phyloP scores from a whole-genome alignment of 1,140 invertebrate species.

The Babylonia areolata region DNA sequence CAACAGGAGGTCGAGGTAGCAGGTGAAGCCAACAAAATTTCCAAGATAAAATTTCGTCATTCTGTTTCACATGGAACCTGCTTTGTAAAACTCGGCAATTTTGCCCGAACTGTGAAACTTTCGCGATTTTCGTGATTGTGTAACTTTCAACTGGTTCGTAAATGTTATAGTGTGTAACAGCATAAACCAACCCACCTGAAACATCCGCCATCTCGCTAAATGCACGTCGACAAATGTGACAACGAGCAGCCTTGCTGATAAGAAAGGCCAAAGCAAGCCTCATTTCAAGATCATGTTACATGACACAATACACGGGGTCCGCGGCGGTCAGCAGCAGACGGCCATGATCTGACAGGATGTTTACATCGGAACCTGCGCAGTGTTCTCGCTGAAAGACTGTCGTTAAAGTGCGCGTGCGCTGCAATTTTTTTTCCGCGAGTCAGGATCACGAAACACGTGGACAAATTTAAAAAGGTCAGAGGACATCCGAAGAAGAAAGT shows the following conservation, averaged over 20 bases:
- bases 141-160: too few relatives aligned
- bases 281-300: not conserved
- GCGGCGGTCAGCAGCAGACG: constrained; percentile 9
- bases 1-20: too few relatives aligned
- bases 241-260: not conserved
- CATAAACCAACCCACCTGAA: not conserved
- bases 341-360: not conserved
- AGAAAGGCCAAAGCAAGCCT: constrained; percentile 1
- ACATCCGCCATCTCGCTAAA: not conserved
- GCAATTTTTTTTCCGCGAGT: not conserved
- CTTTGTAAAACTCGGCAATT: too few relatives aligned
- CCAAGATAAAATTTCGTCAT: too few relatives aligned
- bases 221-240: not conserved
- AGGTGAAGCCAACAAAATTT: too few relatives aligned
- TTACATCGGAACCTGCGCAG: constrained; percentile 13
- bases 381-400: not conserved
- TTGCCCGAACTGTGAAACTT: too few relatives aligned
- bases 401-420: not conserved
- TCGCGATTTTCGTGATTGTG: too few relatives aligned
- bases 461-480: not conserved
- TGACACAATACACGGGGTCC: not conserved
- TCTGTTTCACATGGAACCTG: too few relatives aligned
- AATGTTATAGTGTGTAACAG: too few relatives aligned
- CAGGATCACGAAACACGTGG: constrained; percentile 4
- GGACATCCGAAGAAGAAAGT: not conserved